Conservation (phyloP, 2,888 invertebrate genomes). For the Synergus itoensis region DNA sequence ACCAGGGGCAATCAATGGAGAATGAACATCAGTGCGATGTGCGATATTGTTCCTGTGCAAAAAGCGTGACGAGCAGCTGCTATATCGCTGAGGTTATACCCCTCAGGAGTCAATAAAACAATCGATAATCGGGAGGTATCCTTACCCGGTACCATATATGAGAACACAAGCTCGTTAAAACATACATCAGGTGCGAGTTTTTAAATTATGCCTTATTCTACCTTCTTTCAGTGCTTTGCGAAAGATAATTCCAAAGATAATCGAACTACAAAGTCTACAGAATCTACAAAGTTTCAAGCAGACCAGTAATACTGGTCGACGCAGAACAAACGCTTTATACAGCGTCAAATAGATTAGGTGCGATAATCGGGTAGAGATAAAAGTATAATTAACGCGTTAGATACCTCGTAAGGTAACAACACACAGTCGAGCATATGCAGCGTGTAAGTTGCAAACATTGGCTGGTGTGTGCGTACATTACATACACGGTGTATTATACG, state of each 20-base stretch:
- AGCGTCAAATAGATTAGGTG: slow-evolving; percentile 4
- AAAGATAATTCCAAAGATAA: background rate
- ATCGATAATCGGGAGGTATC: slow-evolving; percentile 16
- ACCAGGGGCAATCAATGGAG: too few species aligned
- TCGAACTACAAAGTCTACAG: background rate
- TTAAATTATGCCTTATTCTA: background rate
- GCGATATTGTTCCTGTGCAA: slow-evolving; percentile 18
- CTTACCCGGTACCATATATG: background rate
- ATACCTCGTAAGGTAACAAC: slow-evolving; percentile 33
- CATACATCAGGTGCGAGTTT: background rate
- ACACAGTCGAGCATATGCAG: background rate
- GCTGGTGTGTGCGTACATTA: background rate
- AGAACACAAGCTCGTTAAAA: too few species aligned
- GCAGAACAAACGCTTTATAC: background rate
- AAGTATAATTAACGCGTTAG: slow-evolving; percentile 35
- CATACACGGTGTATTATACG: slow-evolving; percentile 18
- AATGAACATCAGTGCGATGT: slow-evolving; percentile 18
- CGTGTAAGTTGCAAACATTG: background rate
- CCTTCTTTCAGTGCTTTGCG: background rate
- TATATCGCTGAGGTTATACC: background rate
- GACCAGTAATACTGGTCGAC: background rate
- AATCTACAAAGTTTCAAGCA: background rate
- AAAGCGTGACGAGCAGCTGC: slow-evolving; percentile 14
- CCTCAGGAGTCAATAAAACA: slow-evolving; percentile 16
- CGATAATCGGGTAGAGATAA: slow-evolving; percentile 21